Evolutionary conservation across 2,113 vertebrate genomes (phyloP).

Genomic region (Leptobrachium leishanense): DNA sequence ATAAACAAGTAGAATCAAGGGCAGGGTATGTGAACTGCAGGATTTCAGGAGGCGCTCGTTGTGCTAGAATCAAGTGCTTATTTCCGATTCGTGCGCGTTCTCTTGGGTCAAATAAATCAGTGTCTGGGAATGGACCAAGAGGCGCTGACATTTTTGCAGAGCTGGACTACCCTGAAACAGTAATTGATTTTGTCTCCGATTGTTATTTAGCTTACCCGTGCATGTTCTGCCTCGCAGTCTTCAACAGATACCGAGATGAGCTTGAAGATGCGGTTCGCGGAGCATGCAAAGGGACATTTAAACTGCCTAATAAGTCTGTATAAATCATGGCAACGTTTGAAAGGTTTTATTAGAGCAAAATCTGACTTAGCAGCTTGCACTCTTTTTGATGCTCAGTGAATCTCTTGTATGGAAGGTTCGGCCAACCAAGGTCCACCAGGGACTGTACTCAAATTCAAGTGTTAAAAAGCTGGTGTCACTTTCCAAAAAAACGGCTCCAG

Average conservation of each 20-base stretch:
- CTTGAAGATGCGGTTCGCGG: neutral
- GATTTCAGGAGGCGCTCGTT: neutral
- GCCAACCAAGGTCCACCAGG: too few species aligned
- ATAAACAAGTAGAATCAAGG: neutral
- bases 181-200: constrained; percentile 37
- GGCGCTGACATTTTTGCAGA: constrained; percentile 35
- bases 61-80: neutral
- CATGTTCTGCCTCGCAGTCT: neutral
- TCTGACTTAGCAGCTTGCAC: too few species aligned
- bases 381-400: too few species aligned
- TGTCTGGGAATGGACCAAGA: constrained; percentile 21
- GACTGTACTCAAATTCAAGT: too few species aligned
- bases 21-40: neutral
- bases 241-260: neutral
- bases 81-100: neutral
- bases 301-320: neutral
- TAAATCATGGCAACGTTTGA: neutral
- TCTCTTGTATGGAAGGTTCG: too few species aligned
- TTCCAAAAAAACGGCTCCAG: too few species aligned
- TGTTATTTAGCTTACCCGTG: constrained; percentile 10
- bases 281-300: neutral
- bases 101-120: constrained; percentile 31
- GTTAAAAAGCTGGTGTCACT: too few species aligned
- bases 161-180: constrained; percentile 2
- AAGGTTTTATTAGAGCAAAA: neutral